These are phyloP conservation scores for Zaprionus nigranus DNA, from an alignment of 1,140 invertebrate genomes.

Conservation along the genomic window DNA sequence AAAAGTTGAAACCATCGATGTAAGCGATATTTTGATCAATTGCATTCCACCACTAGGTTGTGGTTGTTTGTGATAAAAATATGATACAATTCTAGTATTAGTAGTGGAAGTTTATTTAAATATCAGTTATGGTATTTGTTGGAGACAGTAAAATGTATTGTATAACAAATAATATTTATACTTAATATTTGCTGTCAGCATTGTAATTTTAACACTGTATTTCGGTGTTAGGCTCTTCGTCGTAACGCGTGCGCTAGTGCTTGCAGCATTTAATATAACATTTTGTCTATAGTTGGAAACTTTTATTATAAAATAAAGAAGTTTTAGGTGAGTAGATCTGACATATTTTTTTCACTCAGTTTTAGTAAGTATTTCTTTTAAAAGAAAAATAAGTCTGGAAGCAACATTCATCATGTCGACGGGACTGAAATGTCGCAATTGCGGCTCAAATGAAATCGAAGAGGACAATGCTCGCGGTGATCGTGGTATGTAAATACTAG, in stretches of 20 bases:
- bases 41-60: background rate
- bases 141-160: background rate
- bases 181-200: background rate
- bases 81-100: background rate
- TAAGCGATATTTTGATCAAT: too few species aligned
- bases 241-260: background rate
- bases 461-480: constrained; percentile 96
- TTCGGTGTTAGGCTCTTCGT: constrained; percentile 2
- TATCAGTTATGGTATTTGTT: background rate
- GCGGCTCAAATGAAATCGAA: constrained; percentile 97
- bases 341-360: background rate
- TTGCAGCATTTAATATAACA: background rate
- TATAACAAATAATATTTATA: background rate
- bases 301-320: background rate
- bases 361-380: background rate
- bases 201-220: background rate
- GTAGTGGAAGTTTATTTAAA: background rate
- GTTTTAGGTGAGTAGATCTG: background rate
- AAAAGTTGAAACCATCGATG: too few species aligned
- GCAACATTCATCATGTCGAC: constrained; percentile 63
- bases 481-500: constrained; percentile 70
- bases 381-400: background rate
- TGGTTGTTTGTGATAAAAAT: background rate
- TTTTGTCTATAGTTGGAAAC: background rate
- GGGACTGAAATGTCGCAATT: constrained; percentile 92